Evolutionary conservation across 23 tunicate species (phyloP).

Genomic region (Ascidia mentula): DNA sequence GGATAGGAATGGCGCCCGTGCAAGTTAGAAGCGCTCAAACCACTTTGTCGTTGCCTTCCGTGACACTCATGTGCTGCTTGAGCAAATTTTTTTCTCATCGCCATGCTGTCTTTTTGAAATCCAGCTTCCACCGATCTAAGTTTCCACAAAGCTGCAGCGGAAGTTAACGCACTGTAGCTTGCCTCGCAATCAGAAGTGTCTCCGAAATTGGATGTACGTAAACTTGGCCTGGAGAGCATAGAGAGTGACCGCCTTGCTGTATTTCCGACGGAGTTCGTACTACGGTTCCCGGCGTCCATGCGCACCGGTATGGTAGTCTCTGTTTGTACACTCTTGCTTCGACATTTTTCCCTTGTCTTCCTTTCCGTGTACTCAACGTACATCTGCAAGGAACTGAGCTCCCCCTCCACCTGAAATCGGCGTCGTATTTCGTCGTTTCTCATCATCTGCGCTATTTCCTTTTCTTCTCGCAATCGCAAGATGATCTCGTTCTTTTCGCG

Average conservation of each 20-base stretch:
- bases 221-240: neutral
- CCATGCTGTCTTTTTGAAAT: neutral
- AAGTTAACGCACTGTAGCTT: neutral
- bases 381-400: neutral
- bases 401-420: conserved; percentile 2
- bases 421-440: conserved; percentile 1
- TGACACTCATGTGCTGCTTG: neutral
- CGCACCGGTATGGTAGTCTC: conserved; percentile 3
- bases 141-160: conserved; percentile 4
- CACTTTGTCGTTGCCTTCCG: neutral
- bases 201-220: neutral
- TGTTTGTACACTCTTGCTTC: conserved; percentile 11
- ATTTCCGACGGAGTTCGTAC: neutral
- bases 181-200: neutral
- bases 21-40: neutral
- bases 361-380: neutral
- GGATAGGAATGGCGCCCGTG: neutral
- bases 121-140: neutral
- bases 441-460: neutral
- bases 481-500: neutral
- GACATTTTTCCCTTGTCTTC: neutral
- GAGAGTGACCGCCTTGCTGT: neutral
- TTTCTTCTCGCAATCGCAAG: neutral
- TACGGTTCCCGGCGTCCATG: neutral
- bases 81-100: neutral